A percentile compares a stretch with the other conserved stretches of the same genome.
Conservation (phyloP, 2,888 invertebrate genomes). For the Hylaea fasciaria region DNA sequence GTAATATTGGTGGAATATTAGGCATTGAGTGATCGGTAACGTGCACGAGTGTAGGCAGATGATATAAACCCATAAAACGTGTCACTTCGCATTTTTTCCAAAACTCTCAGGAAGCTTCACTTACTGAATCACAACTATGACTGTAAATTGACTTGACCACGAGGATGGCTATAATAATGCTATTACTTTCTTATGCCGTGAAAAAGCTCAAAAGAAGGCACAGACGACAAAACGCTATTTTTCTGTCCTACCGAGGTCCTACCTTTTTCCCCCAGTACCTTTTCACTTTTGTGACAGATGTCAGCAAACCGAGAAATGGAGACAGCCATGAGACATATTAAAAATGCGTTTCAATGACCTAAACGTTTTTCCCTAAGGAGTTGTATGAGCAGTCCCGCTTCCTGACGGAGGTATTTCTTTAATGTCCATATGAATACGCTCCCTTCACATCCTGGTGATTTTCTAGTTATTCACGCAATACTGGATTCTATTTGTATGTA, state of each 20-base stretch:
- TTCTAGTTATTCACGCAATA: slow-evolving; percentile 6
- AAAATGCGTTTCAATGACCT: slow-evolving; percentile 69
- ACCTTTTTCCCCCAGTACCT: slow-evolving; percentile 51
- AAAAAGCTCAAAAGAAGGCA: no score
- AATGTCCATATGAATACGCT: slow-evolving; percentile 33
- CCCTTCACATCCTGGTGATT: slow-evolving; percentile 7
- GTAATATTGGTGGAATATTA: no score
- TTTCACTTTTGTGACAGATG: slow-evolving; percentile 67
- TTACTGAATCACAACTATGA: no score
- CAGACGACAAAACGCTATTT: slow-evolving; percentile 26
- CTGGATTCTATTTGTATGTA: background rate
- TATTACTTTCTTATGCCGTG: no score
- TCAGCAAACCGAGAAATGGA: slow-evolving; percentile 63
- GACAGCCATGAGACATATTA: no score
- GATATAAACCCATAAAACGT: no score
- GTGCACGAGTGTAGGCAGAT: no score
- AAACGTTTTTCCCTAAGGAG: slow-evolving; percentile 43
- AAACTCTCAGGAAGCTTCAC: no score
- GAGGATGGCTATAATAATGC: no score
- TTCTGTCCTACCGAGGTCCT: slow-evolving; percentile 33
- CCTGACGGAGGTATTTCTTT: slow-evolving; percentile 38
- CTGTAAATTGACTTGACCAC: no score
- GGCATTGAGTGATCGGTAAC: no score
- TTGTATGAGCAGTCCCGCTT: slow-evolving; percentile 33
- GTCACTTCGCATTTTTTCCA: no score